Conservation (phyloP, 2,888 invertebrate genomes). For the Osmoderma eremita region DNA sequence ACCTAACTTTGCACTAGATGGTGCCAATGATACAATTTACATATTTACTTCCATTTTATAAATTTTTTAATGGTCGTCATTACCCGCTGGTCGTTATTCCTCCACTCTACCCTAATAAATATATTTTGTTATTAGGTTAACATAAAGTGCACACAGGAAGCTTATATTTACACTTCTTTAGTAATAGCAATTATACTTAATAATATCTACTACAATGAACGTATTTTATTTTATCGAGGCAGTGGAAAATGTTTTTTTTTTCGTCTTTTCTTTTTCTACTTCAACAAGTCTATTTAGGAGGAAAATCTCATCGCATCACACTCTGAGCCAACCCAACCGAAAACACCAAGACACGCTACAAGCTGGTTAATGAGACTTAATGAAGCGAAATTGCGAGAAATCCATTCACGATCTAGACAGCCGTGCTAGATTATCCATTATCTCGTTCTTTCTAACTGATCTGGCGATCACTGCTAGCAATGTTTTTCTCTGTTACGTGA, state of each 20-base stretch:
- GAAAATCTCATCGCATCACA: not conserved
- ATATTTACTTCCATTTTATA: too few species aligned
- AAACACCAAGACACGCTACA: not conserved
- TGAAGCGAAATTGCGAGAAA: slow-evolving; percentile 18
- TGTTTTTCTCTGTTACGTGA: slow-evolving; percentile 21
- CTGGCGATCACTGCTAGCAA: not conserved
- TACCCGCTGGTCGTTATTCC: too few species aligned
- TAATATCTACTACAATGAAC: not conserved
- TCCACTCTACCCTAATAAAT: too few species aligned
- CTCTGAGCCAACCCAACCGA: not conserved
- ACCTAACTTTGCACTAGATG: too few species aligned
- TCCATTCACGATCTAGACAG: slow-evolving; percentile 21
- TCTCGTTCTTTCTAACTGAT: not conserved
- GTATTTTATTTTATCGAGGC: not conserved
- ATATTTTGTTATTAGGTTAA: too few species aligned
- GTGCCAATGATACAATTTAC: too few species aligned
- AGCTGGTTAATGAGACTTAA: slow-evolving; percentile 14
- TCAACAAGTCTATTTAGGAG: not conserved
- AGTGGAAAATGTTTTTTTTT: not conserved
- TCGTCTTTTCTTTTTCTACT: not conserved
- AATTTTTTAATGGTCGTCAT: too few species aligned
- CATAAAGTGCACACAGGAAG: too few species aligned
- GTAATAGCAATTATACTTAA: too few species aligned
- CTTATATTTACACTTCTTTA: too few species aligned
- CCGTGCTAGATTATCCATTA: slow-evolving; percentile 9